Conservation (phyloP, 1,140 invertebrate species). For the Adelges cooleyi region DNA sequence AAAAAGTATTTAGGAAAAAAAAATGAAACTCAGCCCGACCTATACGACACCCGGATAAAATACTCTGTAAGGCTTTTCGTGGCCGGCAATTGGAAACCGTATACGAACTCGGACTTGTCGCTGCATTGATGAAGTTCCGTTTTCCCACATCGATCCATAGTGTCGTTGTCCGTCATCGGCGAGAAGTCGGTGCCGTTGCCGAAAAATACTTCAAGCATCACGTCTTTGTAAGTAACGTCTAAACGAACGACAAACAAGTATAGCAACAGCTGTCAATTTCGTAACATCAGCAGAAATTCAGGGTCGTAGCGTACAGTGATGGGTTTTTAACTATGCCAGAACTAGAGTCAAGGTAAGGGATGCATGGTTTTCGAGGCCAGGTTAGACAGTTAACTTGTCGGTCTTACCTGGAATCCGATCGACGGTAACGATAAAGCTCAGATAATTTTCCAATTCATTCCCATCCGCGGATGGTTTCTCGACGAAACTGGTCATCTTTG, state of each 20-base stretch:
- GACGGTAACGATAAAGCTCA: background rate
- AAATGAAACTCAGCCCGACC: too few relatives aligned
- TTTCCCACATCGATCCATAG: background rate
- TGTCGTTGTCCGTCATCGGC: background rate
- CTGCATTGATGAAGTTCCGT: slow-evolving; percentile 3
- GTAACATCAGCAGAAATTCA: too few relatives aligned
- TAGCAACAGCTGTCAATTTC: too few relatives aligned
- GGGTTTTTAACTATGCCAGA: too few relatives aligned
- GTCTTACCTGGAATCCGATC: background rate
- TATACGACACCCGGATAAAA: slow-evolving; percentile 6
- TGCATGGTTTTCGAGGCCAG: too few relatives aligned
- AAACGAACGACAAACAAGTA: background rate
- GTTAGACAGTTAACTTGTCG: too few relatives aligned
- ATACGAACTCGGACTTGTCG: background rate
- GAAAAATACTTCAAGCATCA: background rate
- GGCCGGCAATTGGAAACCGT: slow-evolving; percentile 12
- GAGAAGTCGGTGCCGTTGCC: background rate
- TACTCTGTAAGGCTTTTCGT: background rate
- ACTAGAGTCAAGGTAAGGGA: too few relatives aligned
- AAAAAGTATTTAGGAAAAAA: too few relatives aligned
- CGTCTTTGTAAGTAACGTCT: background rate
- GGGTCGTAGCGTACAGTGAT: too few relatives aligned
- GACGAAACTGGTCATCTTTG: background rate
- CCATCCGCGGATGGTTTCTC: background rate
- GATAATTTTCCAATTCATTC: background rate